Evolutionary conservation across 2,888 invertebrate genomes (phyloP).

Genomic region (Amorpha juglandis): DNA sequence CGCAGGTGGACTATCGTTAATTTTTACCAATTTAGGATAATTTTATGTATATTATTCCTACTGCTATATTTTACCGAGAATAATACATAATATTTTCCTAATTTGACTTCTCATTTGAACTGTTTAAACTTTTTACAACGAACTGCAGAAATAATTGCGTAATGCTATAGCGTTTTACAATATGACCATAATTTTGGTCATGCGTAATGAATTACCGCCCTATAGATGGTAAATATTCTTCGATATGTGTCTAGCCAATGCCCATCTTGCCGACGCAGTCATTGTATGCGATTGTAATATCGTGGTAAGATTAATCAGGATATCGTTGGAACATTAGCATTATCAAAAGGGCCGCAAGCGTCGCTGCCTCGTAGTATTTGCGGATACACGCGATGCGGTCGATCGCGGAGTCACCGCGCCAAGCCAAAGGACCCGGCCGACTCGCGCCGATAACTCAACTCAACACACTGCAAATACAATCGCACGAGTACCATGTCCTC

Average conservation of each 20-base stretch:
- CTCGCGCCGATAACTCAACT: constrained; percentile 77
- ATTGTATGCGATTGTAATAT: constrained; percentile 75
- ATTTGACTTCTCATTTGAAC: neutral
- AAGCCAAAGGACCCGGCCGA: constrained; percentile 72
- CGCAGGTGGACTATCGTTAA: neutral
- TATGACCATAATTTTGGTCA: constrained; percentile 23
- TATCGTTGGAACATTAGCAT: constrained; percentile 79
- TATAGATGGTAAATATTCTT: constrained; percentile 60
- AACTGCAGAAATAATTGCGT: constrained; percentile 10
- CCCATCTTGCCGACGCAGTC: constrained; percentile 68
- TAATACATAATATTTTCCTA: neutral
- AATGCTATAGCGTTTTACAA: constrained; percentile 1
- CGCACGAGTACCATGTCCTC: constrained; percentile 64
- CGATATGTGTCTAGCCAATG: constrained; percentile 65
- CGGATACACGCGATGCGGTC: constrained; percentile 64
- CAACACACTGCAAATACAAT: constrained; percentile 76
- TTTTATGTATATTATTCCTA: neutral
- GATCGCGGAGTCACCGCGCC: constrained; percentile 72
- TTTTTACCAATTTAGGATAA: neutral
- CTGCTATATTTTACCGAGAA: neutral
- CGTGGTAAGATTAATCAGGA: constrained; percentile 58
- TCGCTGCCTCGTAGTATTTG: constrained; percentile 68
- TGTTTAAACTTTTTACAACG: no score
- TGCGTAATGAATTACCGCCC: constrained; percentile 52
- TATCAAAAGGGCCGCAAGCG: constrained; percentile 76